Conservation (phyloP, 2,113 vertebrate species). For the Heptranchias perlo region DNA sequence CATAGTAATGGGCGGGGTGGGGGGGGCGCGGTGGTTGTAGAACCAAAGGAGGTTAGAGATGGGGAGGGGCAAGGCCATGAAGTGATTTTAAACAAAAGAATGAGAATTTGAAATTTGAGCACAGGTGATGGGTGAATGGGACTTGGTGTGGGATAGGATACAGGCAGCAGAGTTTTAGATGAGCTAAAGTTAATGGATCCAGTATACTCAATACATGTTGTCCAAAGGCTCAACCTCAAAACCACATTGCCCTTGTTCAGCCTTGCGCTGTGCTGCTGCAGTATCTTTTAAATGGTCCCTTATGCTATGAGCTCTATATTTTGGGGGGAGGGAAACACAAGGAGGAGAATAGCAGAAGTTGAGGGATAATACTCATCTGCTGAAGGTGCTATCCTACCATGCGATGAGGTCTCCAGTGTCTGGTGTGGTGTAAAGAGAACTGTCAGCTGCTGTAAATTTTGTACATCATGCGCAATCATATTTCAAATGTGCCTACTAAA, state of each 20-base stretch:
- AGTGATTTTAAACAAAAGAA: not conserved
- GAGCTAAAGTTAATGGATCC: not conserved
- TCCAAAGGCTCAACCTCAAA: not conserved
- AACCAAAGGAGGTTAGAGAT: not conserved
- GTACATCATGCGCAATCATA: not conserved
- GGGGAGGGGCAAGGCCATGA: not conserved
- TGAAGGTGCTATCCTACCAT: too few species aligned
- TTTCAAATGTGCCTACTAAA: not conserved
- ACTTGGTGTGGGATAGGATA: not conserved
- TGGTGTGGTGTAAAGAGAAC: too few species aligned
- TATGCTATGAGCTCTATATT: not conserved
- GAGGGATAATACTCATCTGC: too few species aligned
- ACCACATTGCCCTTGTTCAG: not conserved
- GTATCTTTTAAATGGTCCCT: not conserved
- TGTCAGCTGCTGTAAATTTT: not conserved
- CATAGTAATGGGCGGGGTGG: not conserved
- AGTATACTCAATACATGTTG: too few species aligned
- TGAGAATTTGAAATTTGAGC: not conserved
- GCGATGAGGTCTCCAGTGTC: too few species aligned
- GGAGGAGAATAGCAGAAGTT: not conserved
- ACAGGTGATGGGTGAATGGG: not conserved
- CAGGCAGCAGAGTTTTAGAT: not conserved
- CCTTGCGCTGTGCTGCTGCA: not conserved
- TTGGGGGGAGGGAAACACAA: not conserved
- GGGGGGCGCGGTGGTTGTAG: not conserved